phyloP scores from a whole-genome alignment of 2,797 vertebrate genomes.

The Odontamblyopus lacepedii region DNA sequence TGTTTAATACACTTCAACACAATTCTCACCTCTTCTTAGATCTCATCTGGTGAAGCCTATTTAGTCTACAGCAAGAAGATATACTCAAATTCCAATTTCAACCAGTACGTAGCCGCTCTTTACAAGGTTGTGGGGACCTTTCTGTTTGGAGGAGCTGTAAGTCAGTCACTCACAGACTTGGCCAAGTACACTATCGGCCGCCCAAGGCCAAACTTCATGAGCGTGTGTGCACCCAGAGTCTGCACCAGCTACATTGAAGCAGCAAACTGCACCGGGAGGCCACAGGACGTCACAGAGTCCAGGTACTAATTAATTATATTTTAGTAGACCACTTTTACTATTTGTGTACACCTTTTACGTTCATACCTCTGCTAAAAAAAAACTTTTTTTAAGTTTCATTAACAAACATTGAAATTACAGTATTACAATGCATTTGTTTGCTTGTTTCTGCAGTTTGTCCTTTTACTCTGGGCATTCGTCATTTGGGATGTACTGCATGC shows the following conservation, averaged over 20 bases:
- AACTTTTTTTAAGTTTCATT: not conserved
- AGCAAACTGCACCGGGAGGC: slow-evolving; percentile 83
- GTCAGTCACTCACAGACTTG: slow-evolving; percentile 93
- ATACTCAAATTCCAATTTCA: slow-evolving; percentile 88
- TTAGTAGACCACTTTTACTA: not conserved
- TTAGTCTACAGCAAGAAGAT: slow-evolving; percentile 88
- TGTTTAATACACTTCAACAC: not conserved
- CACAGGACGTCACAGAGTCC: slow-evolving; percentile 84
- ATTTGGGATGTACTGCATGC: slow-evolving; percentile 98
- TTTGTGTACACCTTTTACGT: not conserved
- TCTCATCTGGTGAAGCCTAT: slow-evolving; percentile 83
- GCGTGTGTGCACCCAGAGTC: slow-evolving; percentile 82
- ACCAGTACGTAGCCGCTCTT: slow-evolving; percentile 89
- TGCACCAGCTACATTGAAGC: slow-evolving; percentile 81
- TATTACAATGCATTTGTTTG: not conserved
- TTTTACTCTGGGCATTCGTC: slow-evolving; percentile 99
- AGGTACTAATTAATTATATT: slow-evolving; percentile 72
- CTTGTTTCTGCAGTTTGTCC: slow-evolving; percentile 81
- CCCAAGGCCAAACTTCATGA: slow-evolving; percentile 90
- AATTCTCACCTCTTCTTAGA: slow-evolving; percentile 49
- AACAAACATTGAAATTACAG: not conserved
- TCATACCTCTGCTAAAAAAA: not conserved
- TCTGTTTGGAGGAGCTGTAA: slow-evolving; percentile 87
- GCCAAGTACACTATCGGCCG: slow-evolving; percentile 94
- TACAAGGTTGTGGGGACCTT: slow-evolving; percentile 97